These are phyloP conservation scores for Muscicapa comitata DNA, from an alignment of 2,797 vertebrate species.

Conservation along the genomic window DNA sequence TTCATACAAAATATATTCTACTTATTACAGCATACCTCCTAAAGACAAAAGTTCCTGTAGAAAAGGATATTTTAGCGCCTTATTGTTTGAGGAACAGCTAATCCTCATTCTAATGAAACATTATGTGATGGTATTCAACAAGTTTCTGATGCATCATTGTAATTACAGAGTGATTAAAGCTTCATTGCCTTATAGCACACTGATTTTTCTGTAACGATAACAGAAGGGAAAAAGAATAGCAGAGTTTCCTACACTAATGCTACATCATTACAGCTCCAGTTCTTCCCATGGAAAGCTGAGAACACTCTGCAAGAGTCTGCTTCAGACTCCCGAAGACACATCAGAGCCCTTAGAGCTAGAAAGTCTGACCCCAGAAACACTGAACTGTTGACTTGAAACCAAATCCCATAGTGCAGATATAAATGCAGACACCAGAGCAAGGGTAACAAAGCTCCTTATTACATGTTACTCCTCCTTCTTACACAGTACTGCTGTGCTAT, in stretches of 20 bases:
- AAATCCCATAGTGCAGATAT: background rate
- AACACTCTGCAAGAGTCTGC: background rate
- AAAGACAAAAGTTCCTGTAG: background rate
- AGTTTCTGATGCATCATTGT: background rate
- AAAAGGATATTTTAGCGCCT: background rate
- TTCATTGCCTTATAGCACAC: background rate
- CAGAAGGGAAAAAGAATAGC: background rate
- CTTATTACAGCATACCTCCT: background rate
- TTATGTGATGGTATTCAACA: background rate
- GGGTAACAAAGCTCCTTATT: background rate
- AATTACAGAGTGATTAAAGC: background rate
- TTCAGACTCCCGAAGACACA: background rate
- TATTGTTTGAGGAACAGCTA: background rate
- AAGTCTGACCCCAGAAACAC: background rate
- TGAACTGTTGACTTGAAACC: background rate
- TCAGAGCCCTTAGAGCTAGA: background rate
- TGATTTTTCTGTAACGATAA: background rate
- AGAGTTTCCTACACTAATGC: background rate
- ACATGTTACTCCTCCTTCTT: accelerated
- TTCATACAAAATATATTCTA: background rate
- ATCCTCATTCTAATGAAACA: background rate
- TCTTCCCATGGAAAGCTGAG: background rate
- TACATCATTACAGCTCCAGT: background rate
- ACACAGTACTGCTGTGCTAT: background rate
- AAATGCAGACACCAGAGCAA: background rate